Conservation (phyloP, 2,888 invertebrate genomes). For the Polydesmus complanatus region DNA sequence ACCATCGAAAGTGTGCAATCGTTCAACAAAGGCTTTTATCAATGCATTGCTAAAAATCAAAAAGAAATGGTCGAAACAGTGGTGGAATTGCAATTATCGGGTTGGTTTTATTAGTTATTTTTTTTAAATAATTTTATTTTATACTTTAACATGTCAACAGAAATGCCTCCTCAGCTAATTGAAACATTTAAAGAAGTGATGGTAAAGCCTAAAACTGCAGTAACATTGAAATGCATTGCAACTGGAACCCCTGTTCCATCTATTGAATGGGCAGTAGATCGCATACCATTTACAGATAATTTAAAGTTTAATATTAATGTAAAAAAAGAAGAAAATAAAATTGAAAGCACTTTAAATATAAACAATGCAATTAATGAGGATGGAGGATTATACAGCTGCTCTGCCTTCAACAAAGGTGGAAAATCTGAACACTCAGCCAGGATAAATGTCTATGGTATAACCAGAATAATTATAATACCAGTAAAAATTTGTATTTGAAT, state of each 20-base stretch:
- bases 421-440: neutral
- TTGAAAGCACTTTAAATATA: neutral
- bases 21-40: neutral
- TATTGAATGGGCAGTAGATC: constrained; percentile 1
- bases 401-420: constrained; percentile 1
- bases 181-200: neutral
- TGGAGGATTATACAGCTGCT: constrained; percentile 10
- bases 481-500: too few species aligned
- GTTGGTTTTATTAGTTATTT: neutral
- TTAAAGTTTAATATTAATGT: neutral
- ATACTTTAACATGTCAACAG: neutral
- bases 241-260: constrained; percentile 2
- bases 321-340: neutral
- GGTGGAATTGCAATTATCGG: neutral
- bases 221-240: neutral
- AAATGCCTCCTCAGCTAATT: neutral
- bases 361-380: neutral
- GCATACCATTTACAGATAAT: neutral
- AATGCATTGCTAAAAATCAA: neutral
- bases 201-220: neutral
- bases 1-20: neutral
- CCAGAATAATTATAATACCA: too few species aligned
- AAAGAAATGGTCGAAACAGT: neutral
- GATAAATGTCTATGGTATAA: neutral
- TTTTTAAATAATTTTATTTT: neutral